Base-by-base conservation (phyloP, 2,888 invertebrate species). In the Platypus cylindrus region DNA sequence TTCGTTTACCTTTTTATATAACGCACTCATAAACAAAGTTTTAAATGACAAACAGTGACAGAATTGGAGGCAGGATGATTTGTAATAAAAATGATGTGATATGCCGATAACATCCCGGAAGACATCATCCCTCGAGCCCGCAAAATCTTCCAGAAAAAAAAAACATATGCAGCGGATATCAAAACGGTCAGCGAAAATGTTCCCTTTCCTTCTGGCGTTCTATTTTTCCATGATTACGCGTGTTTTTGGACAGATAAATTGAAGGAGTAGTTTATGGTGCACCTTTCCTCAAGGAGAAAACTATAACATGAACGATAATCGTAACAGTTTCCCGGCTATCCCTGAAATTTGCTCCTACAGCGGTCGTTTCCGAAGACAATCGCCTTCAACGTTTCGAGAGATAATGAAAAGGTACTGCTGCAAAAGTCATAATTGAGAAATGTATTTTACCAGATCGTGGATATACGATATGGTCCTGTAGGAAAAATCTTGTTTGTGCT, bases 261-360 rank as follows among this genome's bases (percentile, higher is more conserved):
- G 57, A 52, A 53, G 50, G 45, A 52, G 48, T n/a, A 56, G 51
- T 59, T 60, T 60, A 59, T 58, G 56, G 55, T 50, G 54, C 55
- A 60, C 60, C 60, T 60, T 59, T 55, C 53, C 57, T 47, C 49
- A 48, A 52, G 51, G 51, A n/a, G n/a, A 50, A 52, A 51, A 59
- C 60, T 56, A 56, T 59, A 59, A 59, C 57, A 54, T 48, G 54
- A 48, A 52, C 56, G 59, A 61, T 61, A 60, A 60, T 57, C 55
- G 59, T 60, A 59, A 59, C 59, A 54, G 52, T 54, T 52, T 43
- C 38, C 40, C 37, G 37, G 50, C 46, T 48, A 54, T 55, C 54
- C n/a, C 54, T 53, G 54, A 45, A 52, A 54, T 53, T 53, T 43
- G 37, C 42, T 56, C 55, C 54, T 55, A 55, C 48, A 54, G 55